Evolutionary conservation across 2,113 vertebrate species (phyloP), one percentile per base, ranked within the genome.

Genomic region (Promerops cafer): DNA sequence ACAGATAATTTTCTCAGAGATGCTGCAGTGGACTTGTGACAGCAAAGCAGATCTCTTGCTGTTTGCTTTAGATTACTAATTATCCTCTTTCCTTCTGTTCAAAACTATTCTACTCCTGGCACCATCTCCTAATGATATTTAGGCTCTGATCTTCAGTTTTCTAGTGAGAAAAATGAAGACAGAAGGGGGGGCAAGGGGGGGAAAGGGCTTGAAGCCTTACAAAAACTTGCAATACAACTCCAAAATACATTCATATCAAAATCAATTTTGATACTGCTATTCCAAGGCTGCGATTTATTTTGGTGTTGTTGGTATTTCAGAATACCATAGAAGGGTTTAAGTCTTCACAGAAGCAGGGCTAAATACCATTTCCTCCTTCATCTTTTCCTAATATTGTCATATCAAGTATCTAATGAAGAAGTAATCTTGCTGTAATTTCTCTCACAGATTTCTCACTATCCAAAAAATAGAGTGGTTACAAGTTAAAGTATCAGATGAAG

Each of bases 141-240:
- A 80, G 56, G 11, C 28, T 78, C 47, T 68, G 60, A 56, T 30
- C 13, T 77, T 88, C 39, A 70, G 44, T 59, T 59, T 63, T 54
- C 59, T 70, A 21, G 7, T 5, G 16, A 86, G 5, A 84, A 6
- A 83, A 89, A 85, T 37, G 2, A 81, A 26, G 16, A 63, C 85
- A 74, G 6, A 20, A 61, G 1, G 3, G 20, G 61, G 16, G 10
- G 4, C n/a, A n/a, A 6, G 19, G 7, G 3, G 15, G 2, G 9
- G 2, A 19, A 31, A 33, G 26, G 12, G 13, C 12, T n/a, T n/a
- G 8, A 82, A 81, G 42, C 54, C 71, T 84, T 76, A 79, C 7
- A 61, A 87, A 83, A 91, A 23, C 16, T 59, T 56, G 18, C 17
- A 79, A 40, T 27, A 39, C 2, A 9, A 72, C 13, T 57, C 39